These are phyloP conservation scores for Ormyrus rosae DNA, from an alignment of 2,888 invertebrate species.

Conservation along the genomic window DNA sequence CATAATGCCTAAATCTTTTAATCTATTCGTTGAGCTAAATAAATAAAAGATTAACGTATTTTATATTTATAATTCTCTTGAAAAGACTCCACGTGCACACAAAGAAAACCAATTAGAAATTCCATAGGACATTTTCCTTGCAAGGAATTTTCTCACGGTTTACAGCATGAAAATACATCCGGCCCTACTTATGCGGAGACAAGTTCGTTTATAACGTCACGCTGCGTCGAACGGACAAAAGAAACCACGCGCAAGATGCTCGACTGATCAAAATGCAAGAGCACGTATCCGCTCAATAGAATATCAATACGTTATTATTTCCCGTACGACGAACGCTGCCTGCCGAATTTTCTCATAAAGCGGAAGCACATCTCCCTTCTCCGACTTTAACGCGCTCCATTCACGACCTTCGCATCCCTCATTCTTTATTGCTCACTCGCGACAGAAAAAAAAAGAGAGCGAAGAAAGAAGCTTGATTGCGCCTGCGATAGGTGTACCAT, in stretches of 20 bases:
- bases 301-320: slow-evolving; percentile 19
- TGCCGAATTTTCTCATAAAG: slow-evolving; percentile 23
- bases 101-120: too few relatives aligned
- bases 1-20: too few relatives aligned
- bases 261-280: slow-evolving; percentile 33
- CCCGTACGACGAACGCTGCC: neutral
- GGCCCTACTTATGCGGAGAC: neutral
- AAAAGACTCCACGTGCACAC: too few relatives aligned
- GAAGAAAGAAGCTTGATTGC: neutral
- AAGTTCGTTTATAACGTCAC: neutral
- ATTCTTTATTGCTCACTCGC: slow-evolving; percentile 4
- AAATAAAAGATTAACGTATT: too few relatives aligned
- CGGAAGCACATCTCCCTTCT: slow-evolving; percentile 32
- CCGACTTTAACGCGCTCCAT: too few relatives aligned
- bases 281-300: slow-evolving; percentile 2
- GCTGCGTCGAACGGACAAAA: neutral
- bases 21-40: too few relatives aligned
- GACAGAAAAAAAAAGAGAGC: slow-evolving; percentile 5
- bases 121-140: too few relatives aligned
- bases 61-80: too few relatives aligned
- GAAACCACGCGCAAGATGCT: slow-evolving; percentile 24
- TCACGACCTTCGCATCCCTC: slow-evolving; percentile 10
- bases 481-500: neutral
- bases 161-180: neutral
- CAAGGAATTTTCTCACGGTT: too few relatives aligned